Conservation (phyloP, 2,113 vertebrate species). For the Chionodraco myersi region DNA sequence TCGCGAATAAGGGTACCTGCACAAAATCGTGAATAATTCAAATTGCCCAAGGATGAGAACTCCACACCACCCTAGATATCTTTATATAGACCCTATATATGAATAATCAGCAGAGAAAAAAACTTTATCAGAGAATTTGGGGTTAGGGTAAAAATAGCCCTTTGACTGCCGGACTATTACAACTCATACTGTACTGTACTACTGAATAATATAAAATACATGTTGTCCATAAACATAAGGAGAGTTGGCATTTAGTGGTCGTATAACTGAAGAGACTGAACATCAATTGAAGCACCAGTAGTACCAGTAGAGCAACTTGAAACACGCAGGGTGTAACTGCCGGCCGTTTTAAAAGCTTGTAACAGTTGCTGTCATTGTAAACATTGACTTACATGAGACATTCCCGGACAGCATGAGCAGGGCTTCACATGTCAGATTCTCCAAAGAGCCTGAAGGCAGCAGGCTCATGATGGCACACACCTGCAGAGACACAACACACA, state of each 20-base stretch:
- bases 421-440: conserved; percentile 79
- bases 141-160: too few species aligned
- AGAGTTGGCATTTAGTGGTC: conserved; percentile 29
- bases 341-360: conserved; percentile 19
- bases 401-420: conserved; percentile 74
- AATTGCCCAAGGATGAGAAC: too few species aligned
- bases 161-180: too few species aligned
- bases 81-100: too few species aligned
- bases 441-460: conserved; percentile 52
- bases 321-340: background rate
- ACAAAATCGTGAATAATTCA: too few species aligned
- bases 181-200: background rate
- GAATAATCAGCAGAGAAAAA: too few species aligned
- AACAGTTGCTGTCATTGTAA: background rate
- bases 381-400: conserved; percentile 72
- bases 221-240: conserved; percentile 26
- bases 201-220: conserved; percentile 4
- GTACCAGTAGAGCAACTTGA: background rate
- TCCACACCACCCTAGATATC: too few species aligned
- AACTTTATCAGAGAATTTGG: too few species aligned
- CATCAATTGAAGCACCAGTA: conserved; percentile 38
- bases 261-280: conserved; percentile 34
- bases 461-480: conserved; percentile 71
- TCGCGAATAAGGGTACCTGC: too few species aligned
- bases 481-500: conserved; percentile 55